Evolutionary conservation across 2,797 vertebrate species (phyloP).

Genomic region (Gouania willdenowi): DNA sequence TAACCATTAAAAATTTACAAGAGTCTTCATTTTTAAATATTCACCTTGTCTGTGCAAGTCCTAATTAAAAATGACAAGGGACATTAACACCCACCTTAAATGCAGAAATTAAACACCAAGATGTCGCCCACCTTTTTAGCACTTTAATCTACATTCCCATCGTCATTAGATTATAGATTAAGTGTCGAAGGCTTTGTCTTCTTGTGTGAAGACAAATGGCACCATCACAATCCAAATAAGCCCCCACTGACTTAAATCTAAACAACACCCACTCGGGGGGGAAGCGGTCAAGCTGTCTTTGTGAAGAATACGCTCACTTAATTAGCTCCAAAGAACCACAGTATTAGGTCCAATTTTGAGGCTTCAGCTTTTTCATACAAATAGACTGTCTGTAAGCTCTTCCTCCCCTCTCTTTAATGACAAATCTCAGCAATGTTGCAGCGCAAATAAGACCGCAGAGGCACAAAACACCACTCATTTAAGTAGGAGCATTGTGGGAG

Average conservation of each 20-base stretch:
- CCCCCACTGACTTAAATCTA: conserved; percentile 20
- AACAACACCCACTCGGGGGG: conserved; percentile 27
- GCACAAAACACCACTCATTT: conserved; percentile 51
- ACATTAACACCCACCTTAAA: conserved; percentile 1
- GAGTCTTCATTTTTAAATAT: conserved; percentile 25
- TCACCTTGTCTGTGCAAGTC: conserved; percentile 4
- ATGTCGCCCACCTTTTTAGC: background rate
- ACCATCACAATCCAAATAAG: conserved; percentile 20
- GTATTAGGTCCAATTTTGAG: conserved; percentile 29
- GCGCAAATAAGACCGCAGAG: conserved; percentile 39
- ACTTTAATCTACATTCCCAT: background rate
- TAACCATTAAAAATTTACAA: conserved; percentile 31
- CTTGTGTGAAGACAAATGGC: too few species aligned
- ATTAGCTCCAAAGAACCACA: conserved; percentile 31
- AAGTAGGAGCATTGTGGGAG: conserved; percentile 50
- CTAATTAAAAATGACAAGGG: conserved; percentile 3
- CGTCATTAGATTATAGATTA: background rate
- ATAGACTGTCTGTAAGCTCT: conserved; percentile 14
- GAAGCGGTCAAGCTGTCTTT: too few species aligned
- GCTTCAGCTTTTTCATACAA: conserved; percentile 30
- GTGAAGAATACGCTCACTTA: conserved; percentile 25
- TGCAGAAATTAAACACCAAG: background rate
- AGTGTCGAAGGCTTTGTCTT: background rate
- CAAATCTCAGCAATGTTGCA: conserved; percentile 40
- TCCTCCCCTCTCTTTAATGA: conserved; percentile 36